Evolutionary conservation across 2,113 vertebrate species (phyloP).

Genomic region (Albula goreensis): DNA sequence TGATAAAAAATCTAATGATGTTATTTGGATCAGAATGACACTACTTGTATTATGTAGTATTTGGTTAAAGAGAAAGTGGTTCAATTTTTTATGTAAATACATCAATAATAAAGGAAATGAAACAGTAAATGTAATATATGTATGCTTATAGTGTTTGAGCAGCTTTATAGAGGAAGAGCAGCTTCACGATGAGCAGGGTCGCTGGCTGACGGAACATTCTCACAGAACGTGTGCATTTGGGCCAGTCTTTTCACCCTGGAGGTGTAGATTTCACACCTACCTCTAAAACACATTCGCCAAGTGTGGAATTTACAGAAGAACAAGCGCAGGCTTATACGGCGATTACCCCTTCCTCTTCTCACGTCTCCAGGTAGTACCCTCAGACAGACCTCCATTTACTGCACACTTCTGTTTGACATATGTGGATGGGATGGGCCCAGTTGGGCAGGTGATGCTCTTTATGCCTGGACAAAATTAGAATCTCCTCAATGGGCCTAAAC

Average conservation of each 20-base stretch:
- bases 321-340: conserved; percentile 41
- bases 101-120: too few species aligned
- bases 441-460: too few species aligned
- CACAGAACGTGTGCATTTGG: conserved; percentile 28
- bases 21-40: too few species aligned
- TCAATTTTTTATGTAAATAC: too few species aligned
- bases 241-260: conserved; percentile 44
- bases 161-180: background rate
- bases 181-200: conserved; percentile 4
- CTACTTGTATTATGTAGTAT: too few species aligned
- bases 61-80: too few species aligned
- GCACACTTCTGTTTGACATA: background rate
- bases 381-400: background rate
- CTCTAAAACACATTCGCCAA: conserved; percentile 55
- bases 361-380: background rate
- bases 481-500: background rate
- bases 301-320: conserved; percentile 48
- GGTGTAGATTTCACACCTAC: conserved; percentile 61
- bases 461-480: background rate
- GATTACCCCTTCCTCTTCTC: conserved; percentile 26
- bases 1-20: too few species aligned
- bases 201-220: background rate
- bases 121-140: too few species aligned
- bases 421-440: background rate
- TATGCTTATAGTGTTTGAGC: too few species aligned